phyloP scores from a whole-genome alignment of 2,888 invertebrate genomes.

The Margaritifera margaritifera region DNA sequence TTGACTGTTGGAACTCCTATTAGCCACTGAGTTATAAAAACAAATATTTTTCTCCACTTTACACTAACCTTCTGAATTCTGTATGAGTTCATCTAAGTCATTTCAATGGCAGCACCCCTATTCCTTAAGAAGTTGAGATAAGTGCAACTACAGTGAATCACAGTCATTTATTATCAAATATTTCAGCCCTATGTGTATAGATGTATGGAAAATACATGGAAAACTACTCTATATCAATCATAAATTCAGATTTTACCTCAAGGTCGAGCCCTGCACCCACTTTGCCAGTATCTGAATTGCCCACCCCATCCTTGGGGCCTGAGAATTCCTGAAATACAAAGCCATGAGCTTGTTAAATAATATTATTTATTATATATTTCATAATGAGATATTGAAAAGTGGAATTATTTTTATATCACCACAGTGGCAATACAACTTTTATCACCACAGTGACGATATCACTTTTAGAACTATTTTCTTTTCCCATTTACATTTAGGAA shows the following conservation, averaged over 20 bases:
- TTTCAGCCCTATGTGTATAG: background rate
- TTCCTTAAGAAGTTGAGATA: no score
- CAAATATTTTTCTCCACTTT: no score
- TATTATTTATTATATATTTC: no score
- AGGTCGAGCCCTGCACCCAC: conserved; percentile 67
- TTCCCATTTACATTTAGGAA: conserved; percentile 25
- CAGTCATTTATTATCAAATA: no score
- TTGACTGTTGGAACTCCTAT: no score
- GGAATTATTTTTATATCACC: background rate
- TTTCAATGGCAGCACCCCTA: no score
- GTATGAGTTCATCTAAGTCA: no score
- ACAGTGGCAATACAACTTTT: background rate
- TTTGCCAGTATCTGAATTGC: conserved; percentile 64
- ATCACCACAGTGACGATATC: background rate
- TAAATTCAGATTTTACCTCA: conserved; percentile 48
- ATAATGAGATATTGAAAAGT: no score
- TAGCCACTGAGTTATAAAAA: no score
- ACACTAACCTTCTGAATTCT: no score
- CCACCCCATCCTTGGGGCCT: conserved; percentile 25
- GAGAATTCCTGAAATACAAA: conserved; percentile 35
- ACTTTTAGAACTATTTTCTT: conserved; percentile 3
- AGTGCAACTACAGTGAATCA: no score
- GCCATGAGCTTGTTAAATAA: background rate
- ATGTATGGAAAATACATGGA: background rate
- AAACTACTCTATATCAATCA: background rate